Evolutionary conservation across 2,113 vertebrate species (phyloP).

Genomic region (Neofelis nebulosa): DNA sequence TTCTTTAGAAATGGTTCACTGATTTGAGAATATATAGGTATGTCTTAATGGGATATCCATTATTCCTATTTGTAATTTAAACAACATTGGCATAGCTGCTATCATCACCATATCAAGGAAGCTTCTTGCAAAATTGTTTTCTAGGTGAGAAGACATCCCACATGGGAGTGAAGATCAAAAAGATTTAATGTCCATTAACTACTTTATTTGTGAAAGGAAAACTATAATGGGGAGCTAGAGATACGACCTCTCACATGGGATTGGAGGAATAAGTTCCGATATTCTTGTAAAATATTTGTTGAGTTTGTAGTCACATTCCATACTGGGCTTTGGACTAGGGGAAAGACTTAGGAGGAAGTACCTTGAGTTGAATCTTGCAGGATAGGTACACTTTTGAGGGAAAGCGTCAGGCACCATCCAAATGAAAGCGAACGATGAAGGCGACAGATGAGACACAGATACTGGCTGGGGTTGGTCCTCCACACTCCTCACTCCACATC

Average conservation of each 20-base stretch:
- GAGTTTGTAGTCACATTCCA: background rate
- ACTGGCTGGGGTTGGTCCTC: background rate
- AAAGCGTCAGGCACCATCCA: background rate
- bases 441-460: background rate
- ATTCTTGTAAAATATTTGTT: background rate
- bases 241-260: background rate
- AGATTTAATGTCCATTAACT: background rate
- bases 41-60: background rate
- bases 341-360: background rate
- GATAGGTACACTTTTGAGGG: background rate
- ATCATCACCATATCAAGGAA: background rate
- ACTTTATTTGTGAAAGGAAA: background rate
- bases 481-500: background rate
- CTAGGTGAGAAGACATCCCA: background rate
- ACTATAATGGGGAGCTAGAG: background rate
- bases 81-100: background rate
- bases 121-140: background rate
- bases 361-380: background rate
- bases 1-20: background rate
- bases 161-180: background rate
- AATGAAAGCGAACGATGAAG: background rate
- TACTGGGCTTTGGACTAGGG: background rate
- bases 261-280: background rate
- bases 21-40: background rate
- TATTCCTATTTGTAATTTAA: background rate